Evolutionary conservation across 1,140 invertebrate species (phyloP).

Genomic region (Lerema accius): DNA sequence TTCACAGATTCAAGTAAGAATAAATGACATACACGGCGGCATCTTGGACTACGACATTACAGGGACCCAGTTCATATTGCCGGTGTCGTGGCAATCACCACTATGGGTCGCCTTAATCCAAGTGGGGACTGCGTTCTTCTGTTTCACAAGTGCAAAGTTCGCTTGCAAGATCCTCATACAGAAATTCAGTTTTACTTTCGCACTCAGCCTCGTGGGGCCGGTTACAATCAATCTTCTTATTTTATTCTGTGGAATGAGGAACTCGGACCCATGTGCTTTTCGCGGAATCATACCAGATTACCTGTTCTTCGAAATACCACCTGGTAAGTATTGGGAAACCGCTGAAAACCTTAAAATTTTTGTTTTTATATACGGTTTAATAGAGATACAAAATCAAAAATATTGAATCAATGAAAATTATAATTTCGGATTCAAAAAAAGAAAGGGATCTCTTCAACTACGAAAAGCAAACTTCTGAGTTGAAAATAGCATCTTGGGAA

Average conservation of each 20-base stretch:
- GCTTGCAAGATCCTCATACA: constrained; percentile 98
- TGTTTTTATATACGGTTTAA: too few species aligned
- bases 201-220: constrained; percentile 95
- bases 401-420: too few species aligned
- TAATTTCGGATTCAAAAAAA: too few species aligned
- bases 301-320: constrained; percentile 94
- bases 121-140: constrained; percentile 90
- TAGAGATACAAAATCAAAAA: too few species aligned
- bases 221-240: constrained; percentile 94
- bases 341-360: too few species aligned
- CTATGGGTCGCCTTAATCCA: constrained; percentile 92
- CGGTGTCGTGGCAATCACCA: constrained; percentile 85
- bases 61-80: constrained; percentile 86
- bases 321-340: constrained; percentile 70
- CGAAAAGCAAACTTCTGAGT: too few species aligned
- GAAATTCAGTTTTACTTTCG: constrained; percentile 97
- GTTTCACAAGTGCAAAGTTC: constrained; percentile 95
- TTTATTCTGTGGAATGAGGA: constrained; percentile 92
- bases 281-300: constrained; percentile 92
- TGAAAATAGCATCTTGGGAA: too few species aligned
- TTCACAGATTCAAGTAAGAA: constrained; percentile 82
- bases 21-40: constrained; percentile 83
- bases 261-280: constrained; percentile 93
- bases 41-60: constrained; percentile 86
- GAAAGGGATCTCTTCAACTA: too few species aligned